Base-by-base conservation (phyloP, 2,113 vertebrate genomes). In the Takifugu flavidus region DNA sequence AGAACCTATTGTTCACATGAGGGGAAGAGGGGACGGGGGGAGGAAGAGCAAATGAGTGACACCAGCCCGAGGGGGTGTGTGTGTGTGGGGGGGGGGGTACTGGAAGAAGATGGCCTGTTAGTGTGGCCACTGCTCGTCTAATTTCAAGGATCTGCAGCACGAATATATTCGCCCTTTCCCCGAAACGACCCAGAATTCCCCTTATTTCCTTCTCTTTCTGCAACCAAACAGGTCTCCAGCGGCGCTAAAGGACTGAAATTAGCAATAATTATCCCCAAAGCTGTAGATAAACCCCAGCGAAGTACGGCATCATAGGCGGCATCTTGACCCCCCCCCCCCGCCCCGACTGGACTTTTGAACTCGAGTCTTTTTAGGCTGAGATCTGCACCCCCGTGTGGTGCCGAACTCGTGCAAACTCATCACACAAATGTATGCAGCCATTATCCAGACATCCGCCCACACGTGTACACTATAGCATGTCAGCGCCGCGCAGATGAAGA, bases 1-100 rank as follows among this genome's bases (percentile, higher is more conserved):
- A 80, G 84, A 88, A 86, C 77, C 85, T 82, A 89, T 89, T 90
- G 88, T 91, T 90, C 87, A 87, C 77, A 82, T 85, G 87, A 83
- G 77, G 70, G 70, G 45, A 3, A 3, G 62, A 82, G 74, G 82
- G 80, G 72, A 65, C 65, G 70, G 69, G 70, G 77, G 60, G 56
- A 49, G 27, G 43, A 13, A 51, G 60, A 25, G 60, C 10, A 13
- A 60, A 42, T 27, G 46, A 59, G 72, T 47, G 77, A 64, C 77
- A 71, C 59, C 57, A 77, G 68, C 64, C 25, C 8, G 58, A 53
- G 46, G 42, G 6, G 42, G 42, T 43, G 42, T 43, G 42, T 43
- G 42, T 43, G 42, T 43, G 42, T 43, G 65, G 67, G 1, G 70
- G 75, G 65, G 43, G 62, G 60, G 74, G 50, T 53, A 65, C 65